Evolutionary conservation across 1,140 invertebrate species (phyloP).

Genomic region (Leguminivora glycinivorella): DNA sequence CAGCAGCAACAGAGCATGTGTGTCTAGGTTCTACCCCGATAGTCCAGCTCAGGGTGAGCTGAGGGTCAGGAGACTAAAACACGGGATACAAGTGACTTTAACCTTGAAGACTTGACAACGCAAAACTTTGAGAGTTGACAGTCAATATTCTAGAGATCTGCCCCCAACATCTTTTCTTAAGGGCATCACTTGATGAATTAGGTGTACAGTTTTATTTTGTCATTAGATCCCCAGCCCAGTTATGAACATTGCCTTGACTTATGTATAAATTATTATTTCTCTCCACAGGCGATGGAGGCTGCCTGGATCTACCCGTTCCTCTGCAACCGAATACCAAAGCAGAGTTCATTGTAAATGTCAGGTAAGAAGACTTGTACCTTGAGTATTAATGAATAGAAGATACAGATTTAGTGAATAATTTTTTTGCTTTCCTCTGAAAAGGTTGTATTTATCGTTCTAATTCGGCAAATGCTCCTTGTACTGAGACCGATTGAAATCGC

Average conservation of each 20-base stretch:
- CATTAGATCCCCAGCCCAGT: too few relatives aligned
- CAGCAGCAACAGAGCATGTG: constrained; percentile 52
- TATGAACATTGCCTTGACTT: constrained; percentile 19
- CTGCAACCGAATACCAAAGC: constrained; percentile 66
- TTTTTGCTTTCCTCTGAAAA: too few relatives aligned
- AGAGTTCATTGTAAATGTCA: constrained; percentile 76
- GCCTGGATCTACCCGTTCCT: constrained; percentile 66
- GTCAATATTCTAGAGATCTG: constrained; percentile 53
- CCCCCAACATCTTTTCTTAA: too few relatives aligned
- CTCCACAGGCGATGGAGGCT: constrained; percentile 67
- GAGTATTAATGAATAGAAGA: too few relatives aligned
- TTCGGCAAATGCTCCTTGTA: too few relatives aligned
- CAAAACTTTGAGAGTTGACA: too few relatives aligned
- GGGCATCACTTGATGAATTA: too few relatives aligned
- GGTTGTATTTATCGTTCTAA: too few relatives aligned
- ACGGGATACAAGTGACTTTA: background rate
- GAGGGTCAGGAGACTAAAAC: constrained; percentile 45
- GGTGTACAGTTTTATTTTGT: too few relatives aligned
- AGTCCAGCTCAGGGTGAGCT: constrained; percentile 47
- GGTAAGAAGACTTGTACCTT: constrained; percentile 45
- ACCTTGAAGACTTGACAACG: too few relatives aligned
- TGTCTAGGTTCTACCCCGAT: constrained; percentile 58
- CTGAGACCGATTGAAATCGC: too few relatives aligned
- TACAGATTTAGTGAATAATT: too few relatives aligned
- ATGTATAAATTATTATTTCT: constrained; percentile 22